Base-by-base conservation (phyloP, 1,140 invertebrate species). In the Globodera ellingtonae region DNA sequence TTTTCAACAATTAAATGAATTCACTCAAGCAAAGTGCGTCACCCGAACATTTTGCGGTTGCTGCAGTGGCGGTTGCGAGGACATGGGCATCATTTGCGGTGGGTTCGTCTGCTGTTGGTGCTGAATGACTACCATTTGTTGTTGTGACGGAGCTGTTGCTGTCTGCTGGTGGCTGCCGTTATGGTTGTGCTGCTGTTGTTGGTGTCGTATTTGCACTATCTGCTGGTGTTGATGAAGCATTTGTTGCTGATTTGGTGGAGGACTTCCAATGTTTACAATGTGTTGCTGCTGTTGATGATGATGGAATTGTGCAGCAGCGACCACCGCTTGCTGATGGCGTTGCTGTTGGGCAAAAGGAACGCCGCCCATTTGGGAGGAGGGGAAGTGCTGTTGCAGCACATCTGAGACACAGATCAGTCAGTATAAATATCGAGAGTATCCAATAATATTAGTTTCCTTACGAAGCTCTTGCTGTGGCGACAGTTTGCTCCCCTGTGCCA, bases 401-500 rank as follows among this genome's bases (percentile, higher is more conserved):
- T 75, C 73, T 75, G 65, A 73, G 6, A 73, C 13, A 18, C 15
- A 62, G 18, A 62, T 10, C 0, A 13, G 18, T 62, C 56, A 62
- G 15, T 15, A 62, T 13, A 6, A 62, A 62, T 35, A 35, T 35
- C 35, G 35, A 35, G 35, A 35, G 35, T 35, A 24, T 35, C 35
- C 35, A 35, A 35, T 35, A 35, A 35, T 24, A 24, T 24, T 24
- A 24, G 0, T 24, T 24, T 24, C 35, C 24, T 72, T 72, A 72
- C 70, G 21, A 72, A 35, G 70, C 21, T 72, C 70, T 72, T 72
- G 70, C n/a, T 72, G 70, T n/a, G 70, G 24, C 7, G 70, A 72
- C 52, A 72, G 52, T 72, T 72, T 72, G 24, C 52, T 50, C 6
- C 18, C 35, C 35, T 35, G 35, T 35, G 35, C 35, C 35, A 35